Conservation (phyloP, 2,113 vertebrate species). For the Rhinichthys klamathensis region DNA sequence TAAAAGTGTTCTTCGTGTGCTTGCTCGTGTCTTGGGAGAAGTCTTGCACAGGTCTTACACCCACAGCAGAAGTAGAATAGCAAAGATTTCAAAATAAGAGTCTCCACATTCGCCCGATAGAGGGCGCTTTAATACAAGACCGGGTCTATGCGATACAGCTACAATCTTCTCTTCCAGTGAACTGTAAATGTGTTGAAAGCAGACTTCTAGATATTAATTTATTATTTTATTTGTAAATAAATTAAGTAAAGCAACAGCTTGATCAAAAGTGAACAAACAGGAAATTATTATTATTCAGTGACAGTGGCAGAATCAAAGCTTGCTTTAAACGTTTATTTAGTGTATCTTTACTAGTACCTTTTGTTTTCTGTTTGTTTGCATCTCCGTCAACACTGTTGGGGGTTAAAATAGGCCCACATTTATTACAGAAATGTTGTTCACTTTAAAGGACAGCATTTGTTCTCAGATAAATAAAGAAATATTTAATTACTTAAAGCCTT, state of each 20-base stretch:
- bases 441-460: background rate
- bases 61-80: too few species aligned
- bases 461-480: background rate
- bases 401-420: background rate
- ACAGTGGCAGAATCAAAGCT: background rate
- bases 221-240: background rate
- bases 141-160: background rate
- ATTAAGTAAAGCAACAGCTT: background rate
- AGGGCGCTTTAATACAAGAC: background rate
- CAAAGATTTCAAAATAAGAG: conserved; percentile 15
- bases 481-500: too few species aligned
- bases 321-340: too few species aligned
- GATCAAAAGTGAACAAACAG: background rate
- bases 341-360: too few species aligned
- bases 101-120: background rate
- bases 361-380: background rate
- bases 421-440: background rate
- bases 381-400: background rate
- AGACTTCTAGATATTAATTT: background rate
- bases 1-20: background rate
- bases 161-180: too few species aligned
- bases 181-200: too few species aligned
- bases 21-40: background rate
- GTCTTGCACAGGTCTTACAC: too few species aligned
- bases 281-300: background rate